Evolutionary conservation across 35 echinoderm and acorn worm genomes (phyloP).

Genomic region (Ophioderma brevispina): DNA sequence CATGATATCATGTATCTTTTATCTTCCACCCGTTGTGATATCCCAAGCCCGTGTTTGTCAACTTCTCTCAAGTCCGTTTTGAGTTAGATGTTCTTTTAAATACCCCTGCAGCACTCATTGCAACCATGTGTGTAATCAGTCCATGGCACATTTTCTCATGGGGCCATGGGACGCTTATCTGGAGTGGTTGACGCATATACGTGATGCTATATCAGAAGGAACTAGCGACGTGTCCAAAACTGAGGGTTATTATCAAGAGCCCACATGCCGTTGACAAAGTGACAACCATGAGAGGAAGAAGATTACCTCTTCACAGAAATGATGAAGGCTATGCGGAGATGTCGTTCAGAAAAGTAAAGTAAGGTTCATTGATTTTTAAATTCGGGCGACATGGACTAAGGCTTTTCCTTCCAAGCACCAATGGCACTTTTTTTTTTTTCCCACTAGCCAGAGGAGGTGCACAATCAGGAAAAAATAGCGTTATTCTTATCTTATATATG

Average conservation of each 20-base stretch:
- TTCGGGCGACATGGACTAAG: slow-evolving; percentile 58
- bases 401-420: slow-evolving; percentile 17
- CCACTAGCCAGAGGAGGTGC: slow-evolving; percentile 39
- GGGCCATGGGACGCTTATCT: slow-evolving; percentile 29
- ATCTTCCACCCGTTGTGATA: slow-evolving; percentile 43
- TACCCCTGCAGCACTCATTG: neutral
- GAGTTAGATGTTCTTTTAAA: slow-evolving; percentile 5
- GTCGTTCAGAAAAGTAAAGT: slow-evolving; percentile 20
- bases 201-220: slow-evolving; percentile 13
- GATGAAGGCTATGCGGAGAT: neutral
- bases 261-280: slow-evolving; percentile 7
- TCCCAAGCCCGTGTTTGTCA: neutral
- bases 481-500: slow-evolving; percentile 34
- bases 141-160: slow-evolving; percentile 27
- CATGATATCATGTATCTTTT: slow-evolving; percentile 14
- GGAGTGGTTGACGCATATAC: slow-evolving; percentile 9
- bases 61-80: neutral
- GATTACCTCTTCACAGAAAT: neutral
- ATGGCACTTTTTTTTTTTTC: too few species aligned
- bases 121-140: neutral
- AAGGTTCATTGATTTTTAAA: slow-evolving; percentile 32
- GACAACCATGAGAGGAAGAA: neutral
- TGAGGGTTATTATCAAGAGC: slow-evolving; percentile 27
- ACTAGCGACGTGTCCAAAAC: slow-evolving; percentile 9
- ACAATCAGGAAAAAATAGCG: slow-evolving; percentile 39